These are phyloP conservation scores for Drosophila insularis DNA, from an alignment of 1,140 invertebrate genomes.

Conservation along the genomic window DNA sequence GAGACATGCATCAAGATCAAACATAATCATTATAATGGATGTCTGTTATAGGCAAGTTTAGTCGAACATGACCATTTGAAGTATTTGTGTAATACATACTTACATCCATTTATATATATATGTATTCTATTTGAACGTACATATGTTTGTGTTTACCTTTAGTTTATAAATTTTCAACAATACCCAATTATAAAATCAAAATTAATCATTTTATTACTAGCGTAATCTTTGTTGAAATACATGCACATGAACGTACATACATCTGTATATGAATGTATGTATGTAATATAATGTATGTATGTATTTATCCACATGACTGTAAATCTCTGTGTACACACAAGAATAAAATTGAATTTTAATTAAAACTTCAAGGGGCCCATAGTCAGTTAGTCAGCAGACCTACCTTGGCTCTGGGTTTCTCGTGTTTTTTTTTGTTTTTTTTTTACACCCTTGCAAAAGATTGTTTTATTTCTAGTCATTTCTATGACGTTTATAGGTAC, in stretches of 20 bases:
- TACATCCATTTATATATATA: background rate
- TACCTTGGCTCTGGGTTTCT: background rate
- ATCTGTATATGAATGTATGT: background rate
- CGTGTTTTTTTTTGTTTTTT: too few species aligned
- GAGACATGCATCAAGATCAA: background rate
- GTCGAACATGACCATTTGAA: conserved; percentile 8
- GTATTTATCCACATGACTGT: conserved; percentile 4
- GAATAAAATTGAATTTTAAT: conserved; percentile 6
- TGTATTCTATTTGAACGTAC: background rate
- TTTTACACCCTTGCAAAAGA: too few species aligned
- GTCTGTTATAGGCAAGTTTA: conserved; percentile 8
- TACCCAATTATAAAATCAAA: background rate
- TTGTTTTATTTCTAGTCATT: background rate
- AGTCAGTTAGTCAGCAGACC: conserved; percentile 1
- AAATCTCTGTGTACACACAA: conserved; percentile 1
- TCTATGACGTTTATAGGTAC: background rate
- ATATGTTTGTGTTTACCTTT: background rate
- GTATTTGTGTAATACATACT: background rate
- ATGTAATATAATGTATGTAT: background rate
- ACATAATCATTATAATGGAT: conserved; percentile 6
- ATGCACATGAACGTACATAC: background rate
- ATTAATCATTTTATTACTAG: conserved; percentile 4
- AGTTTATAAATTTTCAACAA: background rate
- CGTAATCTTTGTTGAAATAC: conserved; percentile 2
- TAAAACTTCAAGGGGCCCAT: conserved; percentile 1